A percentile compares a stretch with the other conserved stretches of the same genome.
Conservation (phyloP, 2,113 vertebrate species). For the Choloepus hoffmanni region DNA sequence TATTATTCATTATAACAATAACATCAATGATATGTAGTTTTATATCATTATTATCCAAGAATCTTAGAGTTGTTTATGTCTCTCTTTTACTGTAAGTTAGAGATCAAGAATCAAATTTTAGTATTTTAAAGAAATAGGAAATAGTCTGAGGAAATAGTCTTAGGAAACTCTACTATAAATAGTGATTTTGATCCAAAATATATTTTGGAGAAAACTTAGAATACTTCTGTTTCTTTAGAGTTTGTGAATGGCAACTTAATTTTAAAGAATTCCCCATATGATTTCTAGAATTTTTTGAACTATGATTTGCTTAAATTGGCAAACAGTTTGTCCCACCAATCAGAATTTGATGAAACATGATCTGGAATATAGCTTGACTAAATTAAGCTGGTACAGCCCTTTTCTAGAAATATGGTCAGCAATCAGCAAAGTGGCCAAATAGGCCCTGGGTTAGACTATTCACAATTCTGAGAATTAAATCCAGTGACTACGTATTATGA, state of each 20-base stretch:
- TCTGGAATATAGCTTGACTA: not conserved
- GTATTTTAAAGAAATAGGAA: not conserved
- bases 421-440: constrained; percentile 34
- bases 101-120: not conserved
- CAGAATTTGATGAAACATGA: not conserved
- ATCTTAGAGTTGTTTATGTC: not conserved
- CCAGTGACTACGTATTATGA: constrained; percentile 18
- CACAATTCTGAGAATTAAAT: constrained; percentile 37
- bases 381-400: not conserved
- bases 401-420: not conserved
- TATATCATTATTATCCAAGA: not conserved
- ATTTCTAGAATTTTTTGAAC: not conserved
- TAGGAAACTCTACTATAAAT: not conserved
- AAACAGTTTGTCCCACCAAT: not conserved
- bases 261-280: not conserved
- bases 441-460: not conserved
- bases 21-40: not conserved
- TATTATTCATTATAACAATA: not conserved
- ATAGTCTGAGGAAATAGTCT: not conserved
- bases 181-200: not conserved
- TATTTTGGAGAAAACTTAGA: constrained; percentile 13
- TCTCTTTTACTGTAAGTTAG: not conserved
- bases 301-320: not conserved
- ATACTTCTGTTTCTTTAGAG: not conserved
- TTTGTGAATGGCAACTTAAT: not conserved